phyloP scores from a whole-genome alignment of 1,140 invertebrate genomes.

The Drosophila santomea region DNA sequence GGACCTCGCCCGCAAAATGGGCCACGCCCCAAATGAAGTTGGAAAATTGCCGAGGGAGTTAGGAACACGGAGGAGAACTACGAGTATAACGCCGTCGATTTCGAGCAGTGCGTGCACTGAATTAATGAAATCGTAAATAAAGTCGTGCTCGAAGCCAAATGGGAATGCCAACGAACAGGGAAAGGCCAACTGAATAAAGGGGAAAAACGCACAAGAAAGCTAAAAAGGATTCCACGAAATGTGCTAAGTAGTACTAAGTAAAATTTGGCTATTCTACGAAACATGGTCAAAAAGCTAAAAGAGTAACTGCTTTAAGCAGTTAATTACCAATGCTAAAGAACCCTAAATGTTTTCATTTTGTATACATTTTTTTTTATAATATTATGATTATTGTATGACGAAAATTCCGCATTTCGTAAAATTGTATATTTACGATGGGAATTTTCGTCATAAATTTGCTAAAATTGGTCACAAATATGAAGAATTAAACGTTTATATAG shows the following conservation, averaged over 20 bases:
- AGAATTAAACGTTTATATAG: too few relatives aligned
- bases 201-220: neutral
- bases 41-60: conserved; percentile 10
- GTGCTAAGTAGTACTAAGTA: too few relatives aligned
- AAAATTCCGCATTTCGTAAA: too few relatives aligned
- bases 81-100: conserved; percentile 10
- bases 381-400: too few relatives aligned
- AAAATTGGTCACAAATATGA: too few relatives aligned
- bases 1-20: conserved; percentile 18
- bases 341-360: too few relatives aligned
- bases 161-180: conserved; percentile 5
- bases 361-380: too few relatives aligned
- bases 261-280: too few relatives aligned
- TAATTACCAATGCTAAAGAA: too few relatives aligned
- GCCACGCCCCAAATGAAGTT: conserved; percentile 56
- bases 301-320: too few relatives aligned
- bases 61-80: neutral
- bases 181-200: neutral
- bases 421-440: too few relatives aligned
- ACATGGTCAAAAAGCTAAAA: neutral
- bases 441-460: too few relatives aligned
- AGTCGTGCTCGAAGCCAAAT: conserved; percentile 33
- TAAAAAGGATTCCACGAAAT: neutral
- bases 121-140: conserved; percentile 70
- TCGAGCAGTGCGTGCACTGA: conserved; percentile 65